These are phyloP conservation scores for Rhopalosiphum padi DNA, from an alignment of 1,140 invertebrate species.

Conservation along the genomic window DNA sequence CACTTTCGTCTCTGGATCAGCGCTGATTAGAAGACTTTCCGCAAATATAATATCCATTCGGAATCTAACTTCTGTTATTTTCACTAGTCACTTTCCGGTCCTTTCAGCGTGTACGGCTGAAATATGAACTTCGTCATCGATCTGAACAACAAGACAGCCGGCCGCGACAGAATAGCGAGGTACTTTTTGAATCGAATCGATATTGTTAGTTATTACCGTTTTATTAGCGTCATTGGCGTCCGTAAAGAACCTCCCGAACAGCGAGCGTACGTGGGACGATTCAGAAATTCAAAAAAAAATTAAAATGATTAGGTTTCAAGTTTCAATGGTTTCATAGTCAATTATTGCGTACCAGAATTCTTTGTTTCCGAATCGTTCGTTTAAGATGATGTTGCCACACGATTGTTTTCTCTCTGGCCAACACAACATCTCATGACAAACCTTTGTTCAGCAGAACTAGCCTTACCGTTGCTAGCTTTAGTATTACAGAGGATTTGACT, in stretches of 20 bases:
- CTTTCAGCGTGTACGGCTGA: not conserved
- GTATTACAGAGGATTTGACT: too few species aligned
- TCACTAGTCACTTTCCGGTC: not conserved
- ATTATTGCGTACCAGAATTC: not conserved
- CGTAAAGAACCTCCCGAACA: not conserved
- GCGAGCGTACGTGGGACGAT: not conserved
- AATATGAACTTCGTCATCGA: constrained; percentile 75
- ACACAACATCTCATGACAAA: not conserved
- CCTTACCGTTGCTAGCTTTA: not conserved
- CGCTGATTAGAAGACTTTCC: not conserved
- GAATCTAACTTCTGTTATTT: not conserved
- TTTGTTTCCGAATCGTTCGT: not conserved
- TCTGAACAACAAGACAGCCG: constrained; percentile 62
- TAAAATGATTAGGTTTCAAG: too few species aligned
- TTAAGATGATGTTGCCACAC: too few species aligned
- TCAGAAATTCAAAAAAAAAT: not conserved
- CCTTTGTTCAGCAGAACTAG: not conserved
- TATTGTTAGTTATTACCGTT: not conserved
- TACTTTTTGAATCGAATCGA: not conserved
- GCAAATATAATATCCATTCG: not conserved
- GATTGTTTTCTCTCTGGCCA: too few species aligned
- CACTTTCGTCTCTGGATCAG: not conserved
- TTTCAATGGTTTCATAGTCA: not conserved
- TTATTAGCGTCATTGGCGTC: not conserved
- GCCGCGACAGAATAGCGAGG: constrained; percentile 59